Base-by-base conservation (phyloP, 1,140 invertebrate genomes). In the Argopecten irradians region DNA sequence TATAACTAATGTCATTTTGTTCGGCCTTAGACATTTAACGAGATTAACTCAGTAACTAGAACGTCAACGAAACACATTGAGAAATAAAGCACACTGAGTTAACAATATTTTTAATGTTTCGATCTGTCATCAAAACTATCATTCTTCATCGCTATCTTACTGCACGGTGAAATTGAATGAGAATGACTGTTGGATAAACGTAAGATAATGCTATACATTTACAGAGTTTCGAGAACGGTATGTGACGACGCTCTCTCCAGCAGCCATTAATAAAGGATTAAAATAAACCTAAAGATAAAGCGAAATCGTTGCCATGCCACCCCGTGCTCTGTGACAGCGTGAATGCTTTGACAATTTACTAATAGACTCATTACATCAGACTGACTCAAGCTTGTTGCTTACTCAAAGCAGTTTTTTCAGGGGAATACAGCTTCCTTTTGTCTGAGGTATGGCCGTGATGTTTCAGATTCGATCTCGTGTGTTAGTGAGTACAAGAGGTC, bases 251-350 rank as follows among this genome's bases (percentile, higher is more conserved):
- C 13, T 71, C 55, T 71, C 55, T 71, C 16, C 55, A 16, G n/a
- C 55, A 71, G 8, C 55, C 55, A 28, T 71, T 28, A 71, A 71
- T 11, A 71, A n/a, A 71, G 55, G 55, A 71, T 71, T 71, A 71
- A 71, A 71, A 71, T 71, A 71, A 71, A 71, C 7, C 55, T 28
- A 2, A 71, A 71, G 55, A 71, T 71, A 71, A 71, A n/a, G 55
- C n/a, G 55, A 71, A 71, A 28, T 71, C 19, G 55, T 71, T 71
- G 55, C 55, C 55, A 71, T 71, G 55, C 55, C 55, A 28, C n/a
- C 55, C 55, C 16, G 55, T 71, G 55, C 55, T 71, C 55, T 71
- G 55, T 71, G 55, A 71, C 55, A 71, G n/a, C n/a, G 55, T 71
- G n/a, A 71, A 71, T n/a, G 55, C 55, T 71, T 71, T 28, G 55